A percentile compares a stretch with the other conserved stretches of the same genome.
These are phyloP conservation scores for Aphelenchoides avenae DNA, from an alignment of 1,140 invertebrate species.

Conservation along the genomic window DNA sequence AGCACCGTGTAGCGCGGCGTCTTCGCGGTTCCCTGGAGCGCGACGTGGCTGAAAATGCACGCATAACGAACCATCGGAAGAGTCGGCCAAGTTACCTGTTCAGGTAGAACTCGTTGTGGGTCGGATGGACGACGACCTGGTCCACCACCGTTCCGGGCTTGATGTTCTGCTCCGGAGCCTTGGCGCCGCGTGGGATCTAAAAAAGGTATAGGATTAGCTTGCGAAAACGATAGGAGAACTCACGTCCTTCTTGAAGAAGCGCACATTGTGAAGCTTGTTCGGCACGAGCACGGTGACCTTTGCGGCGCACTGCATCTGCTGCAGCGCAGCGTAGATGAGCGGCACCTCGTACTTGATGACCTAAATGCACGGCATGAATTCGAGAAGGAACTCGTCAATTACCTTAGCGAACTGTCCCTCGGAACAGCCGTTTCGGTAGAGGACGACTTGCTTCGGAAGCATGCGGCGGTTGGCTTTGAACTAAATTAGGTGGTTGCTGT, in stretches of 20 bases:
- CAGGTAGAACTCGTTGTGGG: constrained; percentile 14
- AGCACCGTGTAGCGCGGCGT: constrained; percentile 9
- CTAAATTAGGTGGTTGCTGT: neutral
- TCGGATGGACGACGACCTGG: constrained; percentile 12
- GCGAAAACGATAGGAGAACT: neutral
- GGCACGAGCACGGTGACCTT: constrained; percentile 10
- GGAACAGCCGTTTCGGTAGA: constrained; percentile 16
- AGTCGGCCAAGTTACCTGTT: neutral
- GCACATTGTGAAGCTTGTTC: constrained; percentile 18
- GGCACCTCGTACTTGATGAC: constrained; percentile 17
- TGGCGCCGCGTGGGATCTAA: neutral
- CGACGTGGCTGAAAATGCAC: neutral
- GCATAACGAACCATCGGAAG: neutral
- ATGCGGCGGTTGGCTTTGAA: constrained; percentile 1
- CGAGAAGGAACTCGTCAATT: neutral
- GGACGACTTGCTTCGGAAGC: constrained; percentile 4
- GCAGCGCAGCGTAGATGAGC: neutral
- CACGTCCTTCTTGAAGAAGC: constrained; percentile 7
- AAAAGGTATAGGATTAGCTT: neutral
- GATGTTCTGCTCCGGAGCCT: constrained; percentile 12
- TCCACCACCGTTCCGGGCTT: constrained; percentile 16
- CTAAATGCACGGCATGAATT: neutral
- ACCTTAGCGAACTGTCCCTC: constrained; percentile 15
- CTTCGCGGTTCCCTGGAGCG: constrained; percentile 12
- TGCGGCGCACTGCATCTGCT: neutral